phyloP scores from a whole-genome alignment of 2,797 vertebrate genomes.

The Tadarida brasiliensis region DNA sequence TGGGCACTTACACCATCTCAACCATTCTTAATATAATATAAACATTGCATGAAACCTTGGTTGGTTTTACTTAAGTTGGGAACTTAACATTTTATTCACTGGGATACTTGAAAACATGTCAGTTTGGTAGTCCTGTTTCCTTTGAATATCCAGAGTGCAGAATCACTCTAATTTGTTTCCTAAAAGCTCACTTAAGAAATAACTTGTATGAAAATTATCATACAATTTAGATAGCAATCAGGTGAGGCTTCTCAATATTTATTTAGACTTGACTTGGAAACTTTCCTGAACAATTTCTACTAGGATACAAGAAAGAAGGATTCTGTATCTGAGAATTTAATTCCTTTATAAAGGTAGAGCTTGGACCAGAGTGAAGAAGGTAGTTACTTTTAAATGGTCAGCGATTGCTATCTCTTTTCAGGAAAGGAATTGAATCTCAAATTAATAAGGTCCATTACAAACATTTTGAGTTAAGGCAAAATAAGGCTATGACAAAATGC shows the following conservation, averaged over 20 bases:
- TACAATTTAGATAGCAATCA: constrained; percentile 26
- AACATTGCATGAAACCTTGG: neutral
- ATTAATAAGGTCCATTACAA: neutral
- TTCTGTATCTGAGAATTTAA: neutral
- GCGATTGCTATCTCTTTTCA: neutral
- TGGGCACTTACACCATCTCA: neutral
- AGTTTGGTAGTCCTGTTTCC: neutral
- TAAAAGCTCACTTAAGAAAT: constrained; percentile 36
- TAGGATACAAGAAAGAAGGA: neutral
- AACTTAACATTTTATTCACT: constrained; percentile 29
- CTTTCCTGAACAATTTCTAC: neutral
- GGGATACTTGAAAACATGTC: neutral
- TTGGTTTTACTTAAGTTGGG: neutral
- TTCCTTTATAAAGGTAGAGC: neutral
- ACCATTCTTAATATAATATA: neutral
- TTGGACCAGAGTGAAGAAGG: neutral
- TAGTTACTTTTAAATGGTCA: neutral
- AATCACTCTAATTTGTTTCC: constrained; percentile 39
- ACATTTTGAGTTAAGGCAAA: constrained; percentile 13
- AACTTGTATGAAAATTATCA: neutral
- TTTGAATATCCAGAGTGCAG: neutral
- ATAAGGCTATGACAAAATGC: neutral
- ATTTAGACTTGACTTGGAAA: constrained; percentile 52
- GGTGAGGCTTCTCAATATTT: constrained; percentile 5
- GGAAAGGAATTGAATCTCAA: constrained; percentile 5